A percentile compares a stretch with the other conserved stretches of the same genome.
These are phyloP conservation scores for Eupithecia dodoneata DNA, from an alignment of 2,888 invertebrate genomes.

Conservation along the genomic window DNA sequence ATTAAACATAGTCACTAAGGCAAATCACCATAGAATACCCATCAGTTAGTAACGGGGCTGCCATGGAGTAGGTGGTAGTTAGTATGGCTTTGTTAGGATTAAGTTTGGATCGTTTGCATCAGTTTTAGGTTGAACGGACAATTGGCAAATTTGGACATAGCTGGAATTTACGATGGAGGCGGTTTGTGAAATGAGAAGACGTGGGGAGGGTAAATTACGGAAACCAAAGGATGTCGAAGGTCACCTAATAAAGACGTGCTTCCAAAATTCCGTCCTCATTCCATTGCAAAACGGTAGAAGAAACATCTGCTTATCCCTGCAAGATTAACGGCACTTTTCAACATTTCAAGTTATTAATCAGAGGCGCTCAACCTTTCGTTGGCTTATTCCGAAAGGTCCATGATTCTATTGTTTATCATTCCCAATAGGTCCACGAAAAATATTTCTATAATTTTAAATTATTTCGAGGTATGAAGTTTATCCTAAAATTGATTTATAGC, in stretches of 20 bases:
- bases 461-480: too few species aligned
- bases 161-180: conserved; percentile 42
- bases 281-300: neutral
- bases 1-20: conserved; percentile 29
- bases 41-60: conserved; percentile 36
- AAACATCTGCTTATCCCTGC: neutral
- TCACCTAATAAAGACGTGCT: conserved; percentile 6
- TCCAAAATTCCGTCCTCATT: neutral
- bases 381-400: too few species aligned
- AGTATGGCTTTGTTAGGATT: conserved; percentile 20
- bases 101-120: conserved; percentile 46
- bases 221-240: conserved; percentile 8
- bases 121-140: conserved; percentile 40
- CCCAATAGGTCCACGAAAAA: too few species aligned
- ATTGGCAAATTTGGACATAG: conserved; percentile 45
- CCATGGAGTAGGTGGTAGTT: conserved; percentile 42
- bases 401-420: too few species aligned
- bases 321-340: too few species aligned
- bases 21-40: conserved; percentile 47
- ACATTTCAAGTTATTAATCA: too few species aligned
- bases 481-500: too few species aligned
- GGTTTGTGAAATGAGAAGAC: conserved; percentile 42
- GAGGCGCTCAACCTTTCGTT: too few species aligned
- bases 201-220: conserved; percentile 29
- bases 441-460: too few species aligned